Evolutionary conservation across 2,797 vertebrate genomes (phyloP).

Genomic region (Eutrigla gurnardus): DNA sequence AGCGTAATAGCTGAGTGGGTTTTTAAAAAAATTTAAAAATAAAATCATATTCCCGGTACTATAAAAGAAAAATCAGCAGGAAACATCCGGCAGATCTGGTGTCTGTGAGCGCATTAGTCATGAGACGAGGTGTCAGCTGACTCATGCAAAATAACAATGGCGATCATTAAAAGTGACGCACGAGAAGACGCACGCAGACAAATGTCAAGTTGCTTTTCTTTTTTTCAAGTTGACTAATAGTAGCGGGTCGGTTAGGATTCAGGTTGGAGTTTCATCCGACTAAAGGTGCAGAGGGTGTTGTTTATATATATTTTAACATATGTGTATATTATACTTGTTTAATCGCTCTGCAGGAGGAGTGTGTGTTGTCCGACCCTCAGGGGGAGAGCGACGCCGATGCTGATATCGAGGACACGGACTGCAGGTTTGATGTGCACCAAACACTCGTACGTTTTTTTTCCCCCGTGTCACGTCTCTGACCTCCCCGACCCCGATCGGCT

Average conservation of each 20-base stretch:
- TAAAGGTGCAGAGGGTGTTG: constrained; percentile 16
- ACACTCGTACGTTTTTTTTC: background rate
- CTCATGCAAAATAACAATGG: constrained; percentile 42
- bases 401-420: constrained; percentile 86
- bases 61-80: background rate
- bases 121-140: constrained; percentile 44
- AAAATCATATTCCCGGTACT: background rate
- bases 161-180: constrained; percentile 46
- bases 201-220: constrained; percentile 40
- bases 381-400: constrained; percentile 87
- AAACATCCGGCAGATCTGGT: background rate
- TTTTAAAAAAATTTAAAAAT: too few species aligned
- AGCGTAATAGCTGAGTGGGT: too few species aligned
- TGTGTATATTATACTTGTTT: background rate
- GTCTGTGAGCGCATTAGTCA: constrained; percentile 43
- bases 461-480: constrained; percentile 4
- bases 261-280: constrained; percentile 24
- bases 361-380: constrained; percentile 82
- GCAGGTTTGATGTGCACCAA: constrained; percentile 71
- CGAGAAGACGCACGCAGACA: constrained; percentile 26
- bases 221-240: constrained; percentile 15
- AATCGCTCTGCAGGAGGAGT: constrained; percentile 78
- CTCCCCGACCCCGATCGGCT: constrained; percentile 24
- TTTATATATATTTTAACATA: too few species aligned
- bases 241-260: constrained; percentile 47